These are phyloP conservation scores for Mus spicilegus DNA, from an alignment of 2,113 vertebrate species.

Conservation along the genomic window DNA sequence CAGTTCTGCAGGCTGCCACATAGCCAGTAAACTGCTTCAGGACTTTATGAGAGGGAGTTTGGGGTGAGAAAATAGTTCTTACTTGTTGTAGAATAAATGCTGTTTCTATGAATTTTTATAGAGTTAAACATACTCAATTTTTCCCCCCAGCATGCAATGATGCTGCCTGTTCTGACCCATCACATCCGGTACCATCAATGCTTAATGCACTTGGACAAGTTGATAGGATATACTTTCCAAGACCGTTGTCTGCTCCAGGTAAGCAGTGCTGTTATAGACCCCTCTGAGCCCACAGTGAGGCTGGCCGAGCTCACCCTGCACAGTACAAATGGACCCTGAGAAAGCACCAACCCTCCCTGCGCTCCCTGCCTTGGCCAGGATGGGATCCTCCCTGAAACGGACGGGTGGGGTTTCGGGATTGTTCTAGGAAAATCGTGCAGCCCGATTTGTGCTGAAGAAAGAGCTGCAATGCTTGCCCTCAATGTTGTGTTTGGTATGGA, in stretches of 20 bases:
- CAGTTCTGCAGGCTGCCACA: background rate
- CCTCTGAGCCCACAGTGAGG: background rate
- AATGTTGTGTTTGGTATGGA: background rate
- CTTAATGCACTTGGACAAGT: slow-evolving; percentile 96
- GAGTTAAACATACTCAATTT: slow-evolving; percentile 15
- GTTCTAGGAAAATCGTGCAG: background rate
- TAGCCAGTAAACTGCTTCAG: background rate
- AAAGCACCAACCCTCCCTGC: background rate
- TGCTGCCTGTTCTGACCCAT: slow-evolving; percentile 99
- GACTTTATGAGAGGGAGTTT: slow-evolving; percentile 22
- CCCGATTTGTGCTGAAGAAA: background rate
- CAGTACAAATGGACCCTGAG: background rate
- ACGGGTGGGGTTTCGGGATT: background rate
- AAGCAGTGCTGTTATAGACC: slow-evolving; percentile 86
- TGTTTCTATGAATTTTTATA: slow-evolving; percentile 18
- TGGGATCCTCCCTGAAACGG: slow-evolving; percentile 3
- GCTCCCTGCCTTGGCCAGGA: background rate
- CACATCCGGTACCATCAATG: slow-evolving; percentile 99
- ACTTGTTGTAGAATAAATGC: background rate
- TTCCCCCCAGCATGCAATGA: slow-evolving; percentile 95
- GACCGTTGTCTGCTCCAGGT: slow-evolving; percentile 99
- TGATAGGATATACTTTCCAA: slow-evolving; percentile 97
- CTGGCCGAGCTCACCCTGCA: background rate
- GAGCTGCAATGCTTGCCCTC: background rate
- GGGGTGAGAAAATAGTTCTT: slow-evolving; percentile 26